Conservation (phyloP, 2,797 vertebrate species). For the Mormyrops attenuatus region DNA sequence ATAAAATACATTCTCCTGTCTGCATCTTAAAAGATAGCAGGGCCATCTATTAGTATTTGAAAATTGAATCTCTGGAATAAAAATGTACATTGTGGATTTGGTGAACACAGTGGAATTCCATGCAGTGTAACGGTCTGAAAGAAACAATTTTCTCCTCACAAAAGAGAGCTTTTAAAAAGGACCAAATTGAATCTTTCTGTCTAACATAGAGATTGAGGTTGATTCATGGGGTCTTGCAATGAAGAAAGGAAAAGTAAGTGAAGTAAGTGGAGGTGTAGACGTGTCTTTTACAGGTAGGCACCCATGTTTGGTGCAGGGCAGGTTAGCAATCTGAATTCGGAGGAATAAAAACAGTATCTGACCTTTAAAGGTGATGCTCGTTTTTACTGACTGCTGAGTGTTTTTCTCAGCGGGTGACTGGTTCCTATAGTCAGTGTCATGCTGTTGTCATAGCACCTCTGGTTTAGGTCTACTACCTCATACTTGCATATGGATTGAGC, state of each 20-base stretch:
- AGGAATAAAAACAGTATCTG: neutral
- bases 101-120: neutral
- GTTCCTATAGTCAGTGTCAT: neutral
- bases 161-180: constrained; percentile 1
- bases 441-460: neutral
- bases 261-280: neutral
- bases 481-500: neutral
- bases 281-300: neutral
- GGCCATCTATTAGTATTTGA: neutral
- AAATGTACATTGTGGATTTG: neutral
- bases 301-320: neutral
- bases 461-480: neutral
- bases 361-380: neutral
- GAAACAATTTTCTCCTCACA: neutral
- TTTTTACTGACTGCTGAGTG: neutral
- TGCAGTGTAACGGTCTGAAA: neutral
- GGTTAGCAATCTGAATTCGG: neutral
- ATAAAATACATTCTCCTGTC: neutral
- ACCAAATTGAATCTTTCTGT: constrained; percentile 8
- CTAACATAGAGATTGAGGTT: neutral
- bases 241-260: neutral
- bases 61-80: neutral
- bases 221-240: neutral
- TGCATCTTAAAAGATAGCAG: neutral
- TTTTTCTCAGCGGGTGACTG: neutral